These are phyloP conservation scores for Syngnathus scovelli DNA, from an alignment of 2,113 vertebrate species.

Conservation along the genomic window DNA sequence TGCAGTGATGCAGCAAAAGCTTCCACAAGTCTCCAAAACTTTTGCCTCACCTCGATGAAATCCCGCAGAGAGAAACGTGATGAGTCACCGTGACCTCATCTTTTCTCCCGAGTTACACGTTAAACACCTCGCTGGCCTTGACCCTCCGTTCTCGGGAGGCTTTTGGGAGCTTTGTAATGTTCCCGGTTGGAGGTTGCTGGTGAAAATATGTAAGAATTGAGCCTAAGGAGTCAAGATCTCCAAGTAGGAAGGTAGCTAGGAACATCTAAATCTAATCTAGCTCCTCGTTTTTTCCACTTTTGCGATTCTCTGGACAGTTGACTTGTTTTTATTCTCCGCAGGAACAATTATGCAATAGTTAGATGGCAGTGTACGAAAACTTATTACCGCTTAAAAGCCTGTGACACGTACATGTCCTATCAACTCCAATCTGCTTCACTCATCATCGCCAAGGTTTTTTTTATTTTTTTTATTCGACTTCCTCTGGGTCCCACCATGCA, in stretches of 20 bases:
- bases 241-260: too few relatives aligned
- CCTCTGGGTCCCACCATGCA: conserved; percentile 3
- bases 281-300: background rate
- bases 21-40: background rate
- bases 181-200: too few relatives aligned
- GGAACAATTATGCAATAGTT: background rate
- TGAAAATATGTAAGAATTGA: too few relatives aligned
- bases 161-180: background rate
- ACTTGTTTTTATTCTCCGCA: background rate
- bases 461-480: background rate
- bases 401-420: background rate
- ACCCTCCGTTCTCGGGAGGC: background rate
- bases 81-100: background rate
- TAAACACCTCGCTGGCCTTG: background rate
- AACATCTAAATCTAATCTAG: too few relatives aligned
- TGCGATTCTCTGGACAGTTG: background rate
- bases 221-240: too few relatives aligned
- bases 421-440: conserved; percentile 10
- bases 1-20: background rate
- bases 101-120: background rate
- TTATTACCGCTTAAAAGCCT: conserved; percentile 2
- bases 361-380: background rate
- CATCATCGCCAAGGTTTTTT: background rate
- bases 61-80: background rate
- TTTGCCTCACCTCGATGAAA: background rate